Percentiles rank a stretch among this genome's conserved stretches.
phyloP scores from a whole-genome alignment of 2,888 invertebrate species.

The Deroplatys truncata region DNA sequence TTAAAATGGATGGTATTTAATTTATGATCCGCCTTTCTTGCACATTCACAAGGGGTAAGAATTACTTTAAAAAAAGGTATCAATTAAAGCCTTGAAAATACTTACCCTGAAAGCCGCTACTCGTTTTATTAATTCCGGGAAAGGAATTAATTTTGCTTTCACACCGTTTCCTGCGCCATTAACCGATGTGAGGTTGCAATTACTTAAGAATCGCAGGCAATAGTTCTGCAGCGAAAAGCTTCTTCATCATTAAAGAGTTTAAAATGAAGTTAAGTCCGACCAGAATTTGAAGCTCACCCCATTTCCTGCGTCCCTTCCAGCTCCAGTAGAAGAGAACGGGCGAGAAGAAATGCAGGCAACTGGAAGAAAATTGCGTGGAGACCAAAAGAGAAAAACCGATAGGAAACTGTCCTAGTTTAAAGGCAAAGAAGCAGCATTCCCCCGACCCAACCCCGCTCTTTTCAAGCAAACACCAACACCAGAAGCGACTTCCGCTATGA shows the following conservation, averaged over 20 bases:
- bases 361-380: conserved; percentile 13
- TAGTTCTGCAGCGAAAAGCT: neutral
- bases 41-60: no score
- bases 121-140: neutral
- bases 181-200: neutral
- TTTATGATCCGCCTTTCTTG: no score
- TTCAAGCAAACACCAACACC: conserved; percentile 7
- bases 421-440: neutral
- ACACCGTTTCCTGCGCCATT: neutral
- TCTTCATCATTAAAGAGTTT: neutral
- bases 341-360: conserved; percentile 1
- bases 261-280: neutral
- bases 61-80: no score
- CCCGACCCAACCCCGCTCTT: neutral
- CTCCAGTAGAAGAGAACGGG: neutral
- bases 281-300: neutral
- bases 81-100: no score
- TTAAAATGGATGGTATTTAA: no score
- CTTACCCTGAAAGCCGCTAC: neutral
- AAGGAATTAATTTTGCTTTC: neutral
- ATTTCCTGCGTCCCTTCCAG: neutral
- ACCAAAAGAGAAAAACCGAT: conserved; percentile 9
- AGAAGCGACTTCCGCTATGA: conserved; percentile 7
- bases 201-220: neutral
- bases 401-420: conserved; percentile 15